A percentile compares a stretch with the other conserved stretches of the same genome.
Evolutionary conservation across 1,140 invertebrate species (phyloP).

Genomic region (Bilobella aurantiaca): DNA sequence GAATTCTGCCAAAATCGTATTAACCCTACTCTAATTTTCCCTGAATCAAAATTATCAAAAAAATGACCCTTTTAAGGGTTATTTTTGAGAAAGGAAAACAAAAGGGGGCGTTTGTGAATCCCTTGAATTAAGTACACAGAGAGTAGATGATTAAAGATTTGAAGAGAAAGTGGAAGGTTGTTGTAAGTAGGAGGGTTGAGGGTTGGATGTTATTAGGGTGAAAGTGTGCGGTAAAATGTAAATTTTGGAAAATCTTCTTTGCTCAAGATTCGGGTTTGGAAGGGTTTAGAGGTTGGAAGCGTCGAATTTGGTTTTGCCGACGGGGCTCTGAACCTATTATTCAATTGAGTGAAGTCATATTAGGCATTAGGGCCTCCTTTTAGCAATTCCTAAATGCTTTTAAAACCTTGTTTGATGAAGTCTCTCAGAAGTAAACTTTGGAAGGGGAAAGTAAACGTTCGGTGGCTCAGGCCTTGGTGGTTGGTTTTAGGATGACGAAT

Average conservation of each 20-base stretch:
- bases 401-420: slow-evolving; percentile 27
- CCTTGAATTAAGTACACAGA: too few relatives aligned
- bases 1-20: too few relatives aligned
- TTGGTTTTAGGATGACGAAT: background rate
- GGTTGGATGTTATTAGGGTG: too few relatives aligned
- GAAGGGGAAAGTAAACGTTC: background rate
- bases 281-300: background rate
- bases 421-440: slow-evolving; percentile 3
- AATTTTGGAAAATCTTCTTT: background rate
- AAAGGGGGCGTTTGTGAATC: too few relatives aligned
- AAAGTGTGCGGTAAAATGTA: background rate
- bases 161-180: too few relatives aligned
- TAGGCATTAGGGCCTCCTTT: background rate
- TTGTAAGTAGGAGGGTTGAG: background rate
- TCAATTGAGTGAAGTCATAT: slow-evolving; percentile 9
- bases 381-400: slow-evolving; percentile 19
- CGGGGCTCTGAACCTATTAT: background rate
- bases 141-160: background rate
- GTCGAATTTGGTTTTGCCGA: background rate
- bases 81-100: too few relatives aligned
- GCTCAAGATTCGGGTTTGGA: background rate
- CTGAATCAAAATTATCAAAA: too few relatives aligned
- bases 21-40: too few relatives aligned
- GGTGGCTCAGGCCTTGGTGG: background rate
- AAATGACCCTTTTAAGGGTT: too few relatives aligned